Conservation (phyloP, 2,888 invertebrate species). For the Hyalella azteca region DNA sequence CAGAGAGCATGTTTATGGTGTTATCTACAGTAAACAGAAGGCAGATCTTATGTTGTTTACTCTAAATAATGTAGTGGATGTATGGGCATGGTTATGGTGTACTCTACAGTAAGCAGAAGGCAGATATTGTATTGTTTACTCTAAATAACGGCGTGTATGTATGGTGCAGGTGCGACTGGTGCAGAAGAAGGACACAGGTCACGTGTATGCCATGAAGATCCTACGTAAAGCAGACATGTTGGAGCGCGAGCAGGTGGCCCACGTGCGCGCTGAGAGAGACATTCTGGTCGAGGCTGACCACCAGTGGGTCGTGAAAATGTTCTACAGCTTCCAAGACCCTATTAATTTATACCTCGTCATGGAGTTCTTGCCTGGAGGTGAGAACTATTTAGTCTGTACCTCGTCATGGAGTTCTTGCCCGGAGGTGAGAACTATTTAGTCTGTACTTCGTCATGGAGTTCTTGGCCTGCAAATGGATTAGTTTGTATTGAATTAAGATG, state of each 20-base stretch:
- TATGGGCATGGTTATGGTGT: too few species aligned
- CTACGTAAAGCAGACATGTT: constrained; percentile 98
- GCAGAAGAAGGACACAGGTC: constrained; percentile 99
- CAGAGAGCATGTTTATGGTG: too few species aligned
- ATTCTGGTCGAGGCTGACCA: constrained; percentile 99
- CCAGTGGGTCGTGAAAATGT: constrained; percentile 99
- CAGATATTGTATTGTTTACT: too few species aligned
- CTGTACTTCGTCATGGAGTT: background rate
- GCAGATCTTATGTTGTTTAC: too few species aligned
- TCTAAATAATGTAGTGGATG: too few species aligned
- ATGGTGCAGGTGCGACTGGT: constrained; percentile 82
- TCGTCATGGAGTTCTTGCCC: constrained; percentile 99
- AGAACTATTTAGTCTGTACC: constrained; percentile 81
- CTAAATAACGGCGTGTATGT: too few species aligned
- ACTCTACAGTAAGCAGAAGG: too few species aligned
- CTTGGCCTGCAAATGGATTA: background rate
- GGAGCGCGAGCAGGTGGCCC: constrained; percentile 98
- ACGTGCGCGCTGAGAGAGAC: constrained; percentile 97
- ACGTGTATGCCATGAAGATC: constrained; percentile 99
- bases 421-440: constrained; percentile 72
- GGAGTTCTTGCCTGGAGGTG: constrained; percentile 98
- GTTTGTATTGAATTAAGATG: too few species aligned
- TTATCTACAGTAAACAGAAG: background rate
- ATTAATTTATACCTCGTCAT: constrained; percentile 98
- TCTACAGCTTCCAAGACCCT: constrained; percentile 98